These are phyloP conservation scores for Actenoides hombroni DNA, from an alignment of 2,113 vertebrate genomes.

Conservation along the genomic window DNA sequence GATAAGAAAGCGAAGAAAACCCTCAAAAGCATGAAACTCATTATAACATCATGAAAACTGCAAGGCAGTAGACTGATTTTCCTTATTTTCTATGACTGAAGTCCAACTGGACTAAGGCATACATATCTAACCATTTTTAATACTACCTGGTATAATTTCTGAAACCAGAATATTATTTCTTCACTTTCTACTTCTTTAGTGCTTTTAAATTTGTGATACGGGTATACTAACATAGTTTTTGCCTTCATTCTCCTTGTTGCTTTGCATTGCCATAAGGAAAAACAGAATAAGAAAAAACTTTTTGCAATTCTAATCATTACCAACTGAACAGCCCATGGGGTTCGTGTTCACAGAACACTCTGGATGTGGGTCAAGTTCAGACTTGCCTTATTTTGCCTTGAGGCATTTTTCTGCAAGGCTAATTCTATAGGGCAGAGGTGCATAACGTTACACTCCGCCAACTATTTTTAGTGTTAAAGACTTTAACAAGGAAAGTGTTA, in stretches of 20 bases:
- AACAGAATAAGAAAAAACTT: background rate
- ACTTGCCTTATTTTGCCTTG: background rate
- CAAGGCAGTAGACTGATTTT: background rate
- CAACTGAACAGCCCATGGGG: background rate
- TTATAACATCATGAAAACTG: background rate
- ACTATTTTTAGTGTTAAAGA: background rate
- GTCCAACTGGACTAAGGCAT: background rate
- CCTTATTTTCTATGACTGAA: background rate
- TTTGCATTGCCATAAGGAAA: background rate
- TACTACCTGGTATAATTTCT: background rate
- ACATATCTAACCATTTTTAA: background rate
- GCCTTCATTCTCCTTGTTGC: background rate
- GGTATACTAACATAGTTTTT: background rate
- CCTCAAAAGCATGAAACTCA: background rate
- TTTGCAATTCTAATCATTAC: background rate
- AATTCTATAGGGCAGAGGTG: background rate
- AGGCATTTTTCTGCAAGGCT: constrained; percentile 8
- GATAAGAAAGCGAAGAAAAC: background rate
- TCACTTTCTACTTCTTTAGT: background rate
- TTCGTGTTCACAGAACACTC: background rate
- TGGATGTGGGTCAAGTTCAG: constrained; percentile 15
- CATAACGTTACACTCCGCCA: background rate
- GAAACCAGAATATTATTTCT: background rate
- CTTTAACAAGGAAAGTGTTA: background rate
- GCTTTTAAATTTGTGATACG: background rate